Conservation (phyloP, 2,797 vertebrate species). For the Psittacula echo region DNA sequence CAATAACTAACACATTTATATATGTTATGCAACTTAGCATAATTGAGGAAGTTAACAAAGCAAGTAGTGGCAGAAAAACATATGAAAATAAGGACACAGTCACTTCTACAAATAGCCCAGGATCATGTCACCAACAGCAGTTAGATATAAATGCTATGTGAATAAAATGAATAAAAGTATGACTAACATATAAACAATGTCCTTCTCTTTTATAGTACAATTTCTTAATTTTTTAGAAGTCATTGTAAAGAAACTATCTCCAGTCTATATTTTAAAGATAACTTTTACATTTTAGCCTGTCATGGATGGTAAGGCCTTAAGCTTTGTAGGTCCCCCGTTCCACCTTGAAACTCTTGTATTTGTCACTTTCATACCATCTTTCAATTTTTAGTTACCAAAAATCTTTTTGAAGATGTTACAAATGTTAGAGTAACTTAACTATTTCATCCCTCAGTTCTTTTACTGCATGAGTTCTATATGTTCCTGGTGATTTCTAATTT, state of each 20-base stretch:
- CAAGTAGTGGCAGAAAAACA: background rate
- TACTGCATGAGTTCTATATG: background rate
- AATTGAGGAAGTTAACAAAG: background rate
- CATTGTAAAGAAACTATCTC: background rate
- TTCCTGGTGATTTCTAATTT: background rate
- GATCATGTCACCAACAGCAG: background rate
- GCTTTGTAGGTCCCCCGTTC: background rate
- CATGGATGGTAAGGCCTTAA: background rate
- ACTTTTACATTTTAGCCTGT: background rate
- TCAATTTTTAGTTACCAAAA: background rate
- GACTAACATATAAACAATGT: accelerated
- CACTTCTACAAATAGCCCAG: background rate
- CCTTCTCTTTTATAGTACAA: background rate
- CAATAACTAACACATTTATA: background rate
- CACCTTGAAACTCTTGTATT: background rate
- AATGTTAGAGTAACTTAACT: background rate
- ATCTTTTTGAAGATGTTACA: background rate
- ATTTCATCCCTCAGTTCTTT: background rate
- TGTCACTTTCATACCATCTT: background rate
- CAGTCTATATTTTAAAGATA: background rate
- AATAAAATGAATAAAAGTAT: background rate
- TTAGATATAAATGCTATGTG: background rate
- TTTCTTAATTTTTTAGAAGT: background rate
- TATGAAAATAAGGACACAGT: background rate
- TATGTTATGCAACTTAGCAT: background rate